Evolutionary conservation across 1,140 invertebrate species (phyloP).

Genomic region (roundworm (Caenorhabditis elegans)): DNA sequence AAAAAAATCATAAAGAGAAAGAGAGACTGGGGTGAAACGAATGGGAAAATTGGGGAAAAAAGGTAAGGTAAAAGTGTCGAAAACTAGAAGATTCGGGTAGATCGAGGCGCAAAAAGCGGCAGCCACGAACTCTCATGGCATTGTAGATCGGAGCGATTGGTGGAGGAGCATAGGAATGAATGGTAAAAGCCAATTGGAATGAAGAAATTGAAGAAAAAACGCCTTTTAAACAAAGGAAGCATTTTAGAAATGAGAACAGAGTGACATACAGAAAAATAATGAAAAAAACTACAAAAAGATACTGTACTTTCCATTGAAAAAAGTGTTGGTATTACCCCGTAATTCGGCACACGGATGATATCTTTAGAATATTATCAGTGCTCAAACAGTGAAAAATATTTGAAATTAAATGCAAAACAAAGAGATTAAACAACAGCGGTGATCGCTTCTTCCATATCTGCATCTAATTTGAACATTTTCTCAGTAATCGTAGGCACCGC

Average conservation of each 20-base stretch:
- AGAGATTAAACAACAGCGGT: constrained; percentile 32
- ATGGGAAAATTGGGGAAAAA: neutral
- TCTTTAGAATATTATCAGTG: constrained; percentile 15
- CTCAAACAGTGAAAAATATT: neutral
- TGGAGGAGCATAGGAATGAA: neutral
- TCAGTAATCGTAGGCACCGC: neutral
- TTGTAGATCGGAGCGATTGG: constrained; percentile 19
- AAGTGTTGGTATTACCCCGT: neutral
- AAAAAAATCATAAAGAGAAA: neutral
- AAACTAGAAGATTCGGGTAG: constrained; percentile 11
- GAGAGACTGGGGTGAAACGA: constrained; percentile 1
- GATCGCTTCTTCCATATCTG: constrained; percentile 3
- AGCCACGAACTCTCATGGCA: constrained; percentile 15
- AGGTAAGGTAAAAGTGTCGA: neutral
- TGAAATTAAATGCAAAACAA: neutral
- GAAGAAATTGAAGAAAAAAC: neutral
- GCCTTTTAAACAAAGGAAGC: neutral
- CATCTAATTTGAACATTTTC: neutral
- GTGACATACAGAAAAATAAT: neutral
- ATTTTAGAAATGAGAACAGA: neutral
- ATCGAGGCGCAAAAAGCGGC: constrained; percentile 10
- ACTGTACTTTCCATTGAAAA: neutral
- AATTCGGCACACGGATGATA: constrained; percentile 26
- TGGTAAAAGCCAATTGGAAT: too few species aligned
- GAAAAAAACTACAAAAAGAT: neutral